Evolutionary conservation across 2,888 invertebrate genomes (phyloP), one percentile per base, ranked within the genome.

Genomic region (Laspeyria flexula): DNA sequence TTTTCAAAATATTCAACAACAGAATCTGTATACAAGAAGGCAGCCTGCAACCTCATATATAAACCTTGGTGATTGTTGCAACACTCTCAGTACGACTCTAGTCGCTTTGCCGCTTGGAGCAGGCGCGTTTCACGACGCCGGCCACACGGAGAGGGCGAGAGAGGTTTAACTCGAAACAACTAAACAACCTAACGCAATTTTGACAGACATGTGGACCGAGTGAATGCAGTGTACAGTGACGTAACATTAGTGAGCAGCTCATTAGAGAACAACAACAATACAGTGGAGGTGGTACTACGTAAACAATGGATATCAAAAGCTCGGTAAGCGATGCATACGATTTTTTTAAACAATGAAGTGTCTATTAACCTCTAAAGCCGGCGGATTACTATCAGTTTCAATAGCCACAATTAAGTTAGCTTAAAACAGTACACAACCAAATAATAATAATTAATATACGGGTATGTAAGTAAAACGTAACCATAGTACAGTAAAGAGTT

Each of bases 31-130:
- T 67, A 72, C 68, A 74, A 75, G 79, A 75, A 75, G 73, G 67
- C 80, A 67, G 73, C 77, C 66, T 87, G 79, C 86, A 88, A 85
- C 77, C 81, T 90, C 82, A 90, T 91, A 92, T 90, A 90, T 91
- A 91, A 91, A 85, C 86, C 86, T 88, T 87, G 86, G 85, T 71
- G 82, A 77, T 78, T 78, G 88, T 90, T 90, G 88, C 89, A 90
- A 90, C 88, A 90, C 85, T 78, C 86, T 92, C 92, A 93, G 92
- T 92, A 86, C 88, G 91, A 88, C 92, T 93, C 92, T 93, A 92
- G 93, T 93, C 93, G 93, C 92, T 92, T 92, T 93, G 93, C 92
- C 92, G 93, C 82, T 90, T 86, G 92, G 91, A 86, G 73, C 88
- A 81, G 88, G 90, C 88, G 86, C 87, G 85, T 83, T 63, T 42